Base-by-base conservation (phyloP, 2,113 vertebrate species). In the Equus przewalskii region DNA sequence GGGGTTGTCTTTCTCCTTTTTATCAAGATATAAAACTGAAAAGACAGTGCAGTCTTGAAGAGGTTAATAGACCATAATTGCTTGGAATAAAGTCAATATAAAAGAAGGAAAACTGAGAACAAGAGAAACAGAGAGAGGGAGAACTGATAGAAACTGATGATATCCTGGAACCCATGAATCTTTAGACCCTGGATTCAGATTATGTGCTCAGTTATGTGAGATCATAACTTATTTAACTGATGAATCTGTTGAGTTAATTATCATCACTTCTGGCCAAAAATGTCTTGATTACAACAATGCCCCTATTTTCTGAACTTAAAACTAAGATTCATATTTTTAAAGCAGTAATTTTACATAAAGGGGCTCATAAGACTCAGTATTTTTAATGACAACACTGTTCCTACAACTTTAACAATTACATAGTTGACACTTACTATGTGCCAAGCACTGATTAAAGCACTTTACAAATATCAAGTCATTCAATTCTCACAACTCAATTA, bases 231-330 rank as follows among this genome's bases (percentile, higher is more conserved):
- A 88, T 64, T 62, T 70, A 65, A 33, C 21, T 80, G 26, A 80
- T 73, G 60, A 60, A 18, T 19, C 30, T 58, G n/a, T 24, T 56
- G 11, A 93, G 22, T 22, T 88, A 11, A 76, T 69, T 89, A 36
- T 12, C 28, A 58, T 69, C 49, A 44, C n/a, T 69, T 28, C 13
- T 13, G 85, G 62, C 6, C 14, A 19, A 78, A 80, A 69, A 0
- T 58, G 64, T 76, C 15, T 51, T 85, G 65, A 65, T 54, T 60
- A 64, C 6, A 89, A 36, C 24, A 87, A 3, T 62, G 36, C 4
- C 30, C 36, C 26, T 56, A 64, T 79, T 72, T 51, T 91, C 19
- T 91, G 15, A 93, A 36, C 36, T 84, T 93, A 88, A 93, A 96
- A 89, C 28, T 58, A 49, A 21, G 33, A 85, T 70, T 96, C 12